Evolutionary conservation across 2,888 invertebrate species (phyloP).

Genomic region (Bellardia bayeri): DNA sequence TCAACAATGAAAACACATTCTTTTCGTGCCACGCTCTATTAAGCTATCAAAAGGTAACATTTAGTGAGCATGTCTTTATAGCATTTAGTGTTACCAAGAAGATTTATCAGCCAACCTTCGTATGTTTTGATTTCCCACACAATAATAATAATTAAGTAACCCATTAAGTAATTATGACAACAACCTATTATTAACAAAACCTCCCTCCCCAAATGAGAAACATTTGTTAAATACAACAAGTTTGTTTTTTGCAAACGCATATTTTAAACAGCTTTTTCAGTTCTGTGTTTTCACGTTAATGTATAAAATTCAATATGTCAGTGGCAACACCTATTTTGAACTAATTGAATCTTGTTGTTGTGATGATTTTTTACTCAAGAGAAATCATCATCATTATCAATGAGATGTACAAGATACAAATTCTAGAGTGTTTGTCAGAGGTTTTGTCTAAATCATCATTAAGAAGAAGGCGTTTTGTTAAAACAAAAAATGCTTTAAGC

Average conservation of each 20-base stretch:
- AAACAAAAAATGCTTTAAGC: constrained; percentile 54
- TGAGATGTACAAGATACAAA: constrained; percentile 29
- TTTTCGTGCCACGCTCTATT: no score
- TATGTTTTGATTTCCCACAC: background rate
- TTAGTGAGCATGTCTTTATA: no score
- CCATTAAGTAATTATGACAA: constrained; percentile 55
- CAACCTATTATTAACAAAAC: constrained; percentile 59
- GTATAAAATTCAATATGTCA: constrained; percentile 37
- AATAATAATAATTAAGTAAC: constrained; percentile 20
- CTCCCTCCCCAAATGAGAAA: constrained; percentile 6
- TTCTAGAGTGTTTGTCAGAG: constrained; percentile 6
- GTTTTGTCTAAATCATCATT: constrained; percentile 40
- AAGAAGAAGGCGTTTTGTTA: constrained; percentile 56
- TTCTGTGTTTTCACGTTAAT: background rate
- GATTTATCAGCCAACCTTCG: no score
- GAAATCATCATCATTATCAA: constrained; percentile 52
- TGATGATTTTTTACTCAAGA: constrained; percentile 16
- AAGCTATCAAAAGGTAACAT: no score
- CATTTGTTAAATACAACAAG: background rate
- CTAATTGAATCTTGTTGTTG: constrained; percentile 53
- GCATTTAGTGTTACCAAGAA: no score
- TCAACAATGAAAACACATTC: no score
- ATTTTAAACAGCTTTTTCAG: constrained; percentile 29
- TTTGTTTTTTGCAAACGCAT: constrained; percentile 4
- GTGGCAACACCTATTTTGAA: constrained; percentile 57